A percentile compares a stretch with the other conserved stretches of the same genome.
phyloP scores from a whole-genome alignment of 2,888 invertebrate species.

The Cephus spinipes region DNA sequence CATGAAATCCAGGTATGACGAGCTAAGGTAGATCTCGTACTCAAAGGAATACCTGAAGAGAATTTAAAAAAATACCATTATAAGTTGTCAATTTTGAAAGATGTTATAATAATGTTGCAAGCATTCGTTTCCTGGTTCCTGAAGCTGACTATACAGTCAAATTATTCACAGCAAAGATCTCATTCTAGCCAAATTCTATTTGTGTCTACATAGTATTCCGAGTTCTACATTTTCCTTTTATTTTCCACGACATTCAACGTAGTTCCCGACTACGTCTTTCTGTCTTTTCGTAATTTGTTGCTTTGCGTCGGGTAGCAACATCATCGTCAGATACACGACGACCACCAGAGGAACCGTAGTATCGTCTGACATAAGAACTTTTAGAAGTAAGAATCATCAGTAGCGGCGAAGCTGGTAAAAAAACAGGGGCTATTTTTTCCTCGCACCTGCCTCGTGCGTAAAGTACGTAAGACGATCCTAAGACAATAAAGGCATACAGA shows the following conservation, averaged over 20 bases:
- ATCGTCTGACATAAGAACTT: not conserved
- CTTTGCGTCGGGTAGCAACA: not conserved
- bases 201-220: not conserved
- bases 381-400: not conserved
- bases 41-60: not conserved
- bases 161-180: not conserved
- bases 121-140: not conserved
- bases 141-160: not conserved
- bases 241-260: not conserved
- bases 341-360: not conserved
- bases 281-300: too few species aligned
- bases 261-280: too few species aligned
- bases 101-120: not conserved
- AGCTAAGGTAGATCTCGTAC: not conserved
- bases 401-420: constrained; percentile 5
- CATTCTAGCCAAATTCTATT: not conserved
- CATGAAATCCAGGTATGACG: too few species aligned
- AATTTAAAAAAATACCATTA: not conserved
- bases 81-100: not conserved
- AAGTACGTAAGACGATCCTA: not conserved
- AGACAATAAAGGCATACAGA: not conserved
- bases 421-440: not conserved
- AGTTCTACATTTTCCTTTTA: not conserved
- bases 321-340: not conserved
- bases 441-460: not conserved